A percentile compares a stretch with the other conserved stretches of the same genome.
Evolutionary conservation across 2,888 invertebrate species (phyloP).

Genomic region (Epicampocera succincta): DNA sequence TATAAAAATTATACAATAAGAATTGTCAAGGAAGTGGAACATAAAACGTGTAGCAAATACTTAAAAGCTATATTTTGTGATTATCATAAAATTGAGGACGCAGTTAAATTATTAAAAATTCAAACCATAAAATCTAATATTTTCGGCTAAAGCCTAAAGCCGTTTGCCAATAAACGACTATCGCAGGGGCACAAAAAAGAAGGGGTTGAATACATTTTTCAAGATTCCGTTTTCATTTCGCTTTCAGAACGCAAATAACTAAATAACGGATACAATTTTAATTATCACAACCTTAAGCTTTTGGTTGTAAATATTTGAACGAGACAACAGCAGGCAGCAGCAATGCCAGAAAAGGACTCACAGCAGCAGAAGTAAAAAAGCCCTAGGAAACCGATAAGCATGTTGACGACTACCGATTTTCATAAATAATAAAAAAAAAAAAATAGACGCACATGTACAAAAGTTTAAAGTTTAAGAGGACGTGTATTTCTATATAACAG

Average conservation of each 20-base stretch:
- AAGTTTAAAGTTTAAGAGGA: conserved; percentile 43
- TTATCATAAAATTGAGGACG: conserved; percentile 64
- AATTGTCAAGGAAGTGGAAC: conserved; percentile 30
- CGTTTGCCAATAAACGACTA: conserved; percentile 38
- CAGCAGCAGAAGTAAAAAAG: conserved; percentile 26
- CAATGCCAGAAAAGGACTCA: not conserved
- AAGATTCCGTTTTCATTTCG: conserved; percentile 34
- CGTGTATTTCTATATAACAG: conserved; percentile 23
- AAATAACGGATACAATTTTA: conserved; percentile 80
- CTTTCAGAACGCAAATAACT: conserved; percentile 68
- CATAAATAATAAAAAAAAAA: conserved; percentile 77
- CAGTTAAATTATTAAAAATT: conserved; percentile 78
- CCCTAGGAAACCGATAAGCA: conserved; percentile 67
- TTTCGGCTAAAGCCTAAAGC: conserved; percentile 72
- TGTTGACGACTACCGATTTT: conserved; percentile 76
- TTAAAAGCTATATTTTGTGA: conserved; percentile 65
- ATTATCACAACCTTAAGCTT: conserved; percentile 81
- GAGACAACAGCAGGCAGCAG: conserved; percentile 74
- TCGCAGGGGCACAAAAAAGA: not conserved
- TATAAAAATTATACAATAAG: conserved; percentile 39
- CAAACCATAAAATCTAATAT: conserved; percentile 77
- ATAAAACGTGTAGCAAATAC: conserved; percentile 67
- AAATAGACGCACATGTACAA: conserved; percentile 43
- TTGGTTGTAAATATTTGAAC: conserved; percentile 79
- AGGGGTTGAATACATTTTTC: conserved; percentile 48